phyloP scores from a whole-genome alignment of 2,888 invertebrate species.

The Embidobia sp. region DNA sequence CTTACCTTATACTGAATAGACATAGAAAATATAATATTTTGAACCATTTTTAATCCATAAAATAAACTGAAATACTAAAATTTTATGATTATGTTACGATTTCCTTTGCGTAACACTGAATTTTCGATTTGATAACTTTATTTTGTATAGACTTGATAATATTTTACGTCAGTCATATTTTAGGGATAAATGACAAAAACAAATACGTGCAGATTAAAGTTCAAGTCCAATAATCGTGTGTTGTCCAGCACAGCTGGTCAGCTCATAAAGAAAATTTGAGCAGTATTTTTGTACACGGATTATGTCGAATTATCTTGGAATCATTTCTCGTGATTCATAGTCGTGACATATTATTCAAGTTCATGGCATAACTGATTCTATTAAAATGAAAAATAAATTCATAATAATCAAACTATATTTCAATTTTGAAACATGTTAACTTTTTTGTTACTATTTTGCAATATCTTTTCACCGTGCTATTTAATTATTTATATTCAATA shows the following conservation, averaged over 20 bases:
- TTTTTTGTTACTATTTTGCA: too few species aligned
- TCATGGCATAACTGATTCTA: not conserved
- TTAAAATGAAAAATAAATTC: too few species aligned
- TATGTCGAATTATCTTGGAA: slow-evolving; percentile 38
- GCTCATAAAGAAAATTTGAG: slow-evolving; percentile 58
- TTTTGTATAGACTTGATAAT: too few species aligned
- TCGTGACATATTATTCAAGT: not conserved
- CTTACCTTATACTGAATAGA: too few species aligned
- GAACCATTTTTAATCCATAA: too few species aligned
- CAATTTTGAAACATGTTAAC: not conserved
- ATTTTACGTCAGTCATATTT: slow-evolving; percentile 7
- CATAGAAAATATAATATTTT: too few species aligned
- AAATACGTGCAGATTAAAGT: slow-evolving; percentile 63
- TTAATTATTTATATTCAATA: slow-evolving; percentile 12
- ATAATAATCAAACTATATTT: not conserved
- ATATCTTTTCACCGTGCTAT: not conserved
- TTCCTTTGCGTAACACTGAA: too few species aligned
- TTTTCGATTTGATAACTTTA: too few species aligned
- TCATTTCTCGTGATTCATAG: slow-evolving; percentile 2
- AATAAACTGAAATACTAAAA: too few species aligned
- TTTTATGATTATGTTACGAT: too few species aligned
- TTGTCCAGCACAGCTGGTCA: slow-evolving; percentile 78
- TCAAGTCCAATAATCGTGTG: slow-evolving; percentile 68
- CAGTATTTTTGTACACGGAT: slow-evolving; percentile 31
- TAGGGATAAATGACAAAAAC: slow-evolving; percentile 8